These are phyloP conservation scores for Gonatopus flavifemur DNA, from an alignment of 1,140 invertebrate species.

Conservation along the genomic window DNA sequence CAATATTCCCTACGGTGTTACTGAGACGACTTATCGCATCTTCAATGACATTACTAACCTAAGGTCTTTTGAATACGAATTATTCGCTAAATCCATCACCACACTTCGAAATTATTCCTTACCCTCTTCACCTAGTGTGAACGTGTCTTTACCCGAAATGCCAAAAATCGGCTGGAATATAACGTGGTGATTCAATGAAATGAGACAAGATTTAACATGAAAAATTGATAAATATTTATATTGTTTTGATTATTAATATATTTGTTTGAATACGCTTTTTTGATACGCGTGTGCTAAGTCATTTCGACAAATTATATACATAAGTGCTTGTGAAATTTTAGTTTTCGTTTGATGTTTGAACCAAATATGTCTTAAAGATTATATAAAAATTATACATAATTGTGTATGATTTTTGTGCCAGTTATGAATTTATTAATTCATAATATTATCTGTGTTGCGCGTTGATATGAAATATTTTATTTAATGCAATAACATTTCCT, in stretches of 20 bases:
- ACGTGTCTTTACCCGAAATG: slow-evolving; percentile 39
- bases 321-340: neutral
- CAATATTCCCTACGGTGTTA: slow-evolving; percentile 46
- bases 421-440: no score
- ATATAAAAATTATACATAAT: no score
- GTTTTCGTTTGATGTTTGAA: neutral
- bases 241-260: neutral
- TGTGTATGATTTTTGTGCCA: no score
- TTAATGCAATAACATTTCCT: no score
- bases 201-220: no score
- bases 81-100: slow-evolving; percentile 43
- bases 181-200: slow-evolving; percentile 27
- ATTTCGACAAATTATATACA: no score
- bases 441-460: no score
- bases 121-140: slow-evolving; percentile 31
- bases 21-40: slow-evolving; percentile 46
- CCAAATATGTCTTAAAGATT: no score
- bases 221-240: neutral
- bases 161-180: slow-evolving; percentile 44
- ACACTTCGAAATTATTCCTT: slow-evolving; percentile 39
- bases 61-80: slow-evolving; percentile 37
- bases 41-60: slow-evolving; percentile 40
- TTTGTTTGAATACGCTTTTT: neutral
- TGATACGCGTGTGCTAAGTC: neutral
- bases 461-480: no score